These are phyloP conservation scores for Pipistrellus nathusii DNA, from an alignment of 2,797 vertebrate genomes.

Conservation along the genomic window DNA sequence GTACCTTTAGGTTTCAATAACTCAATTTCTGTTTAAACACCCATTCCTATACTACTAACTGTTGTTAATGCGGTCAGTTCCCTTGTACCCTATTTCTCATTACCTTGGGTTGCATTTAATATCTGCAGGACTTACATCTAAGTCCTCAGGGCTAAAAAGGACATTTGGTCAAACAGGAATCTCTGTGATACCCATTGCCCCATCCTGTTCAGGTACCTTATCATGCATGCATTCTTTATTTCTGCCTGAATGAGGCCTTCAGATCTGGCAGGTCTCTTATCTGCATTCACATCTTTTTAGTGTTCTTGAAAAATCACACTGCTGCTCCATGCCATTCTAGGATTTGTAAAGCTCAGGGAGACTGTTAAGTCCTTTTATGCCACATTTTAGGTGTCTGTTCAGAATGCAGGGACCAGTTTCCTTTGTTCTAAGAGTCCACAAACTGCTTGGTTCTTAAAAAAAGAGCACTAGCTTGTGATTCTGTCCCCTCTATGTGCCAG, in stretches of 20 bases:
- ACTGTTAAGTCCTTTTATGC: neutral
- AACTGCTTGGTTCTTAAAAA: neutral
- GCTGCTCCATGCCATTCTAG: neutral
- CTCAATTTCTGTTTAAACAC: neutral
- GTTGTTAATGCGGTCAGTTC: neutral
- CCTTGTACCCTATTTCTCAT: neutral
- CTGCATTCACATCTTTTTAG: neutral
- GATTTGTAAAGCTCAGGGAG: neutral
- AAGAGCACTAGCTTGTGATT: neutral
- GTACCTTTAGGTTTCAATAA: slow-evolving; percentile 1
- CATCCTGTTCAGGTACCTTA: neutral
- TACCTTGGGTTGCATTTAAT: neutral
- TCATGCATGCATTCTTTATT: neutral
- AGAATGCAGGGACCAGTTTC: neutral
- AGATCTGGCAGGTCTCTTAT: neutral
- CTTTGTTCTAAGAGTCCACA: neutral
- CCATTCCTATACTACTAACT: neutral
- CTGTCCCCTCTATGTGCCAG: neutral
- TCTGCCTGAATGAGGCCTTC: neutral
- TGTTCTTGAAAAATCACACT: neutral
- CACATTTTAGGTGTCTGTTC: neutral
- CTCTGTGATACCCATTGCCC: neutral
- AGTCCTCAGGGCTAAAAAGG: neutral
- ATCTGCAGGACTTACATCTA: neutral
- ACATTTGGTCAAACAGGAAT: neutral